Evolutionary conservation across 2,888 invertebrate species (phyloP), one percentile per base, ranked within the genome.

Genomic region (Thysanoteuthis rhombus): DNA sequence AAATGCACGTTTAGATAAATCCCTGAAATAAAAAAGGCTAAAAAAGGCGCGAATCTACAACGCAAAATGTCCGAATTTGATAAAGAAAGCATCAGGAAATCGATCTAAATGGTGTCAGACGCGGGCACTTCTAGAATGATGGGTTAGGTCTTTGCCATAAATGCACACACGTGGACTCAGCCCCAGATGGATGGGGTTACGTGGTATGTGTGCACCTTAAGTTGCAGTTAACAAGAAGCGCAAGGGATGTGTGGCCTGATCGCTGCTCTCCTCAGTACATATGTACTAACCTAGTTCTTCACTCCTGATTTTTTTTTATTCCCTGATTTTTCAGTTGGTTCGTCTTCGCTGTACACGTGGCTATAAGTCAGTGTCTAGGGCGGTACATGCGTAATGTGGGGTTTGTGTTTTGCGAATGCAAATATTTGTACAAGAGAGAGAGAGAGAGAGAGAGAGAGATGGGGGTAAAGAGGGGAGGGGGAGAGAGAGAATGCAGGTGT

Each of bases 111-210:
- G 75, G 75, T n/a, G 75, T 75, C 75, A 19, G n/a, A n/a, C n/a
- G 16, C 36, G 75, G n/a, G n/a, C n/a, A n/a, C 36, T n/a, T 75
- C 75, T 10, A 19, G 16, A 75, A 75, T 75, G 75, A 75, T 75
- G n/a, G 75, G 36, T n/a, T 75, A 75, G 36, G n/a, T 75, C n/a
- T n/a, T 75, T 75, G n/a, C 75, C 75, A 75, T 75, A 75, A 75
- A 75, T 75, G 75, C 75, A 75, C 75, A 75, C 75, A n/a, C 75
- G 75, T 75, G 75, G 75, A 75, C 75, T 75, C n/a, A n/a, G n/a
- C 12, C 36, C 36, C 75, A n/a, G 75, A 75, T 75, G 75, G 75
- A 75, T 75, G 75, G 75, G 75, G 75, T 75, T 75, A 75, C 75
- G 75, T 75, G 75, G n/a, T 75, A 36, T n/a, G 75, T 75, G n/a